phyloP scores from a whole-genome alignment of 2,113 vertebrate species.

The Scophthalmus maximus region DNA sequence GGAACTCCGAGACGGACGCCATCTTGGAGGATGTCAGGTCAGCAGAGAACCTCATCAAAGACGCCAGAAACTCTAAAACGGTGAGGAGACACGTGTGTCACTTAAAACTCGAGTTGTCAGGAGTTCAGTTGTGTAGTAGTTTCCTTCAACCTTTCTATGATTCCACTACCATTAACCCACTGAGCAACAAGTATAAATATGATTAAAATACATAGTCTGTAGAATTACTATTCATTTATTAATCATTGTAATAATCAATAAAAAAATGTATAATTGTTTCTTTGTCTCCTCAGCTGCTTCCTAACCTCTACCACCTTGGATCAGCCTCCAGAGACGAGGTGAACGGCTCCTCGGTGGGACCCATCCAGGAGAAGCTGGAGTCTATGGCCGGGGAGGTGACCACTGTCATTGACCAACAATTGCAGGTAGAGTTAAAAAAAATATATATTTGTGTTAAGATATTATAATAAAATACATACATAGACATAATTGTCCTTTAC shows the following conservation, averaged over 20 bases:
- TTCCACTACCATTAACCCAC: neutral
- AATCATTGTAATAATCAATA: no score
- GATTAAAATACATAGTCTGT: neutral
- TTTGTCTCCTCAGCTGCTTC: conserved; percentile 86
- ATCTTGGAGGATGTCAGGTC: conserved; percentile 92
- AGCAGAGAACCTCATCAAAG: conserved; percentile 93
- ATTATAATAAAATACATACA: neutral
- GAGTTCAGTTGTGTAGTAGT: no score
- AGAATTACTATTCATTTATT: neutral
- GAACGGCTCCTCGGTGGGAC: conserved; percentile 84
- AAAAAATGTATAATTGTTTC: no score
- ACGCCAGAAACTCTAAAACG: conserved; percentile 97
- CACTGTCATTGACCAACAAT: conserved; percentile 93
- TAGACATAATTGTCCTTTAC: neutral
- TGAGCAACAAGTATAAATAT: neutral
- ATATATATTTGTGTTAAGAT: no score
- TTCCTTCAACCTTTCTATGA: no score
- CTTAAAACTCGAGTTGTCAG: no score
- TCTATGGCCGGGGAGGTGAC: conserved; percentile 97
- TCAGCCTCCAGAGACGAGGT: conserved; percentile 87
- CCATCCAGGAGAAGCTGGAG: conserved; percentile 95
- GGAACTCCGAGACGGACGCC: conserved; percentile 87
- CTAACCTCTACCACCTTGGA: conserved; percentile 94
- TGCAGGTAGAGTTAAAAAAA: conserved; percentile 85
- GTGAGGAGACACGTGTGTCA: conserved; percentile 71